These are phyloP conservation scores for Cynopterus brachyotis DNA, from an alignment of 2,113 vertebrate species.

Conservation along the genomic window DNA sequence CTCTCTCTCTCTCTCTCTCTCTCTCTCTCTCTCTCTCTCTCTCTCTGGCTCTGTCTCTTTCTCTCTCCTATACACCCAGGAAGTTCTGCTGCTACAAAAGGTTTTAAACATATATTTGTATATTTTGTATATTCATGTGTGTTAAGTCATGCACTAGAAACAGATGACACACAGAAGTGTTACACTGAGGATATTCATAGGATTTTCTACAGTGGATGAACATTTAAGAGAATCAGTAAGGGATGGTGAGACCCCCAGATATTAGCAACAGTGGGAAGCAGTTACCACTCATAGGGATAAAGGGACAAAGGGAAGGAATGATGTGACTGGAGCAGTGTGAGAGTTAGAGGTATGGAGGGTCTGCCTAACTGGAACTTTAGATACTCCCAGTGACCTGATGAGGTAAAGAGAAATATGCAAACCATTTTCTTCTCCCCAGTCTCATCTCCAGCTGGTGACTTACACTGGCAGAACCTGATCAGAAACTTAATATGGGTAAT, in stretches of 20 bases:
- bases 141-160: neutral
- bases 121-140: neutral
- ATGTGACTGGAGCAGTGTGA: neutral
- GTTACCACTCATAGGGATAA: neutral
- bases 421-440: neutral
- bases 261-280: neutral
- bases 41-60: too few relatives aligned
- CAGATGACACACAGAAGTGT: neutral
- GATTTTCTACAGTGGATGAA: neutral
- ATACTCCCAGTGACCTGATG: neutral
- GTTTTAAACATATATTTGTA: neutral
- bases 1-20: too few relatives aligned
- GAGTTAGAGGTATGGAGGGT: too few relatives aligned
- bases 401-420: neutral
- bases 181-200: neutral
- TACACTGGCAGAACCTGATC: neutral
- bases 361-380: neutral
- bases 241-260: neutral
- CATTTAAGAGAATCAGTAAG: neutral
- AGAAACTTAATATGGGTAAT: neutral
- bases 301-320: neutral
- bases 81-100: neutral
- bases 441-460: neutral
- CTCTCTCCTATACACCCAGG: neutral
- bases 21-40: too few relatives aligned